Evolutionary conservation across 2,797 vertebrate genomes (phyloP), one percentile per base, ranked within the genome.

Genomic region (Lepus oiostolus): DNA sequence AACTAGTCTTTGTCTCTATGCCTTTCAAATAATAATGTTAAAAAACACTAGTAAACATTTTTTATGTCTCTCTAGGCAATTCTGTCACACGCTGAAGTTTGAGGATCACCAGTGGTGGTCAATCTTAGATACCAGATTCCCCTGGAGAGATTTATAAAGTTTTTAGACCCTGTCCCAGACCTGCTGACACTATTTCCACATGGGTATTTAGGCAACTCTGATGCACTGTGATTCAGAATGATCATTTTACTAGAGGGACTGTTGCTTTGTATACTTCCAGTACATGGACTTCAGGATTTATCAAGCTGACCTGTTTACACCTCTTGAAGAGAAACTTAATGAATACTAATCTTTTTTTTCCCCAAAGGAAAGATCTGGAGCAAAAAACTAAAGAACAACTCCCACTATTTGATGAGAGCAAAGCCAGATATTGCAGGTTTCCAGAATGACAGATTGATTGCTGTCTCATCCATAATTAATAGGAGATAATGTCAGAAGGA

Each of bases 391-490:
- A 93, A 91, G 50, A 86, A 47, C 42, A 47, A 90, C 4, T 88
- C 52, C 77, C 19, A 81, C 14, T 50, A 35, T 80, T 75, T 92
- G 50, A 28, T 77, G 54, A 97, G 38, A 96, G 19, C 19, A 74
- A 42, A 93, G 52, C 47, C 58, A 88, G 28, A 92, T 76, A 16
- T 54, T 95, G 19, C 21, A 52, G 68, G 42, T 79, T 89, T 60
- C n/a, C 65, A 91, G 68, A 88, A 94, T 26, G 32, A 85, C 67
- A 85, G 77, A 60, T 80, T 91, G 86, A 96, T 94, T 81, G n/a
- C 30, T 58, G 19, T 76, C n/a, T 93, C 65, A 87, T 71, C 86
- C 94, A 72, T 92, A 95, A 96, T 95, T 93, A 96, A 84, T 82
- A 91, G 32, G 10, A 63, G 76, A 87, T 85, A 87, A 88, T 87